Evolutionary conservation across 1,140 invertebrate genomes (phyloP), one percentile per base, ranked within the genome.

Genomic region (Zaprionus camerounensis): DNA sequence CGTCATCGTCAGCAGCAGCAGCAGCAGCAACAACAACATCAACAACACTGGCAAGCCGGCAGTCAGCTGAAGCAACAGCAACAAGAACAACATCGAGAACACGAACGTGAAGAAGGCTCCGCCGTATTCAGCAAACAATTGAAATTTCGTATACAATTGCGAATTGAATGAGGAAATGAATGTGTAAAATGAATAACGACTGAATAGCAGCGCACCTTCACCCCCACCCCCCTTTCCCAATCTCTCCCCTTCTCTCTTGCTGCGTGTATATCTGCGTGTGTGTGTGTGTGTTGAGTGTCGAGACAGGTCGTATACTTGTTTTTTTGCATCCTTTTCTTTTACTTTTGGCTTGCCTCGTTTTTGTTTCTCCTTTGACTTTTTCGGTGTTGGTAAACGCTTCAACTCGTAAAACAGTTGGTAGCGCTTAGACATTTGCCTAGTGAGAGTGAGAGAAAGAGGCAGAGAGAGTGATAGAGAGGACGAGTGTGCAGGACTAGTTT

Each of bases 121-220:
- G 63, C 53, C 61, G 41, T 81, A 90, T 88, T 84, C 84, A 90
- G 81, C 85, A 88, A 88, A 88, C 85, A 88, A 88, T 88, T 88
- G 85, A 88, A 88, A 88, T 82, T 88, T 88, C 85, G 85, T 88
- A 88, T 88, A 88, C 85, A 88, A 88, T 88, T 88, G 85, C 85
- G 85, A 88, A 88, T 88, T 88, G 85, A 88, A 88, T 88, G 85
- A 88, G 85, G 85, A 88, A 88, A 88, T 88, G 85, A 88, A 88
- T 88, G 85, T 88, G 85, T 88, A 88, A 88, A 88, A 90, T 88
- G 85, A 88, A 90, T 88, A 88, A 90, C 71, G 86, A 85, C 84
- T 88, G 84, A 88, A 90, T 80, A 88, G 81, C 81, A 88, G 69
- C 61, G 31, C 56, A 15, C 38, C 28, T 7, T 31, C 0, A 1